A percentile compares a stretch with the other conserved stretches of the same genome.
Conservation (phyloP, 2,113 vertebrate species). For the Lepus americanus region DNA sequence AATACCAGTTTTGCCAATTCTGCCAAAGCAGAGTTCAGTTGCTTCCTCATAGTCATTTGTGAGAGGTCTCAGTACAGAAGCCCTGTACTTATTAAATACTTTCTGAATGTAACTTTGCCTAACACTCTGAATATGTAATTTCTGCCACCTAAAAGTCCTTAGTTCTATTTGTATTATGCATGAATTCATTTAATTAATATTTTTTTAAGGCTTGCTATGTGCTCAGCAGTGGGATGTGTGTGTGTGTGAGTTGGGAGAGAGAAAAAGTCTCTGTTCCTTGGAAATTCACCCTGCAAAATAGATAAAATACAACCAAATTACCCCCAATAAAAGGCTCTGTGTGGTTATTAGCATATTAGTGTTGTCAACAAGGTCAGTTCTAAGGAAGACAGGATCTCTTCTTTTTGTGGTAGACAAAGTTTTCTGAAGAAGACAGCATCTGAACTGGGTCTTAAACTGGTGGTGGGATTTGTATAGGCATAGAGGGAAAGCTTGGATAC, state of each 20-base stretch:
- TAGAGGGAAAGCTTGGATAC: neutral
- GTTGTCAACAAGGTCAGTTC: neutral
- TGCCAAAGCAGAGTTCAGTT: constrained; percentile 42
- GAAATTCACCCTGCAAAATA: neutral
- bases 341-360: neutral
- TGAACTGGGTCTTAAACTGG: neutral
- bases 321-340: neutral
- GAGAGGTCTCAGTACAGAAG: neutral
- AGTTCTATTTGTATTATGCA: neutral
- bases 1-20: neutral
- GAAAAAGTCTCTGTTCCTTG: constrained; percentile 4
- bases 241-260: neutral
- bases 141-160: neutral
- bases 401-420: neutral
- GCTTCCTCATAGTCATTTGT: constrained; percentile 1
- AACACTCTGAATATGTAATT: neutral
- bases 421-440: neutral
- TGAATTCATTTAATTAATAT: constrained; percentile 44
- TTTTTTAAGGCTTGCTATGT: neutral
- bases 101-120: neutral
- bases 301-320: constrained; percentile 1
- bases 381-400: neutral
- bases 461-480: neutral
- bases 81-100: neutral
- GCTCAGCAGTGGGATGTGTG: neutral